These are phyloP conservation scores for Chrysodeixis includens DNA, from an alignment of 2,888 invertebrate species.

Conservation along the genomic window DNA sequence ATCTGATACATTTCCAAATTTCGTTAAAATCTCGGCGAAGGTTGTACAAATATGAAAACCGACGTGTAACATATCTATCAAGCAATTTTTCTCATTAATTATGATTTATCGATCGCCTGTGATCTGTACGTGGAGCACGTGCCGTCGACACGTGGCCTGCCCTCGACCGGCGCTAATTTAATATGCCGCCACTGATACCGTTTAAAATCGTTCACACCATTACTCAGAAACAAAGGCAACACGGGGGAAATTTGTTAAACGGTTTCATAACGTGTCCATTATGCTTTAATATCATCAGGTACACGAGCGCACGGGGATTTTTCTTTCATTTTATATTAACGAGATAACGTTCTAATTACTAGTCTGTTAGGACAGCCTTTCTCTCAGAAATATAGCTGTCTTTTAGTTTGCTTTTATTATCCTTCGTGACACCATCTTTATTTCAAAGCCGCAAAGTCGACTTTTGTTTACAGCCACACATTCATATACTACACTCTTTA, in stretches of 20 bases:
- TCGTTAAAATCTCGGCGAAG: not conserved
- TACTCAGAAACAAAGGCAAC: conserved; percentile 21
- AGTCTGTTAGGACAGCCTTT: not conserved
- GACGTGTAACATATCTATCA: not conserved
- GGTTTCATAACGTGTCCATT: conserved; percentile 28
- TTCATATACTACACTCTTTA: not conserved
- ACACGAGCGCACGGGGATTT: conserved; percentile 2
- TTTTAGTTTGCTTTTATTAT: not conserved
- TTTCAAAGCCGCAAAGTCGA: not conserved
- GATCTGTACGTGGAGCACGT: conserved; percentile 41
- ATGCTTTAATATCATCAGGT: conserved; percentile 23
- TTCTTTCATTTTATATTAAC: not conserved
- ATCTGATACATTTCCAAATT: not conserved
- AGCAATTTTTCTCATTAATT: conserved; percentile 34
- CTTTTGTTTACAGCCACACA: not conserved
- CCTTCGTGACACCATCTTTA: not conserved
- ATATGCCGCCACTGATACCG: conserved; percentile 50
- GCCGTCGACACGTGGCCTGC: conserved; percentile 40
- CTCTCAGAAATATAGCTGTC: not conserved
- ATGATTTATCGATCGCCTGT: conserved; percentile 46
- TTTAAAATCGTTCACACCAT: conserved; percentile 53
- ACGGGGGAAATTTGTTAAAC: conserved; percentile 34
- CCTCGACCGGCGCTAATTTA: conserved; percentile 42
- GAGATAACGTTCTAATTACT: not conserved
- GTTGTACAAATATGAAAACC: not conserved